A percentile compares a stretch with the other conserved stretches of the same genome.
These are phyloP conservation scores for Micrasema longulum DNA, from an alignment of 1,140 invertebrate genomes.

Conservation along the genomic window DNA sequence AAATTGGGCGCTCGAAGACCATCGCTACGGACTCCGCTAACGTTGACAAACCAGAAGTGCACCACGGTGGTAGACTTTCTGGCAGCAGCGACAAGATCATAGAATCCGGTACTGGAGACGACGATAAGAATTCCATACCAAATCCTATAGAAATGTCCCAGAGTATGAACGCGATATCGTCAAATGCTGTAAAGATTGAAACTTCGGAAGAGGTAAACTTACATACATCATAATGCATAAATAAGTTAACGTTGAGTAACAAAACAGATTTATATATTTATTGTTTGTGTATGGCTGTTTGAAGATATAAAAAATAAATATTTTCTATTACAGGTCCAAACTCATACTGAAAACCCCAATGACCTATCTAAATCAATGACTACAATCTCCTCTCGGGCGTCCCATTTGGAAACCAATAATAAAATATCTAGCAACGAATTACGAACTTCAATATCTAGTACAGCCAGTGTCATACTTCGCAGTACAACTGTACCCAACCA, in stretches of 20 bases:
- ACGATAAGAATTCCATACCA: constrained; percentile 58
- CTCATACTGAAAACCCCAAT: constrained; percentile 49
- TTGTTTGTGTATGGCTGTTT: too few relatives aligned
- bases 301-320: too few relatives aligned
- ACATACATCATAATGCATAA: too few relatives aligned
- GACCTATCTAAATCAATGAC: constrained; percentile 58
- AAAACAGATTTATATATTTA: too few relatives aligned
- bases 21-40: constrained; percentile 55
- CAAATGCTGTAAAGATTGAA: constrained; percentile 63
- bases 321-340: constrained; percentile 39
- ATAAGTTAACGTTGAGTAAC: too few relatives aligned
- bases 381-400: constrained; percentile 43
- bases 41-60: constrained; percentile 54
- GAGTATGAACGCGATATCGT: constrained; percentile 66
- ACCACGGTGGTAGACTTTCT: constrained; percentile 35
- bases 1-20: constrained; percentile 59
- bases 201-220: constrained; percentile 59
- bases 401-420: constrained; percentile 56
- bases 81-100: constrained; percentile 58
- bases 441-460: constrained; percentile 50
- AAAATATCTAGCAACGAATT: constrained; percentile 52
- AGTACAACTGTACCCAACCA: constrained; percentile 50
- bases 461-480: constrained; percentile 47
- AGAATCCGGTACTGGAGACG: constrained; percentile 62
- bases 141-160: constrained; percentile 66